Base-by-base conservation (phyloP, 2,888 invertebrate genomes). In the Melinaea marsaeus region DNA sequence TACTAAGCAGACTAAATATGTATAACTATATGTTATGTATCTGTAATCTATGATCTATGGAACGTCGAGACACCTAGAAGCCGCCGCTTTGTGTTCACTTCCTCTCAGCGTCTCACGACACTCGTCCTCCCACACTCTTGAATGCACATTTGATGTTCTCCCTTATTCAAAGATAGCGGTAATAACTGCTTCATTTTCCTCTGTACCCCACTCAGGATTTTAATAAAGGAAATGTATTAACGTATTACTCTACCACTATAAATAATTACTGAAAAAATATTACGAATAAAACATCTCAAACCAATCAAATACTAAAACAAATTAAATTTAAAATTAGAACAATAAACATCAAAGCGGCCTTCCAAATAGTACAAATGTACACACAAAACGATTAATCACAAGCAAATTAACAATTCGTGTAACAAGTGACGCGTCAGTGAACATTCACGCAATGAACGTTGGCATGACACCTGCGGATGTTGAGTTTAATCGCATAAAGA, bases 401-500 rank as follows among this genome's bases (percentile, higher is more conserved):
- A 54, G 51, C 67, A 55, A 63, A 58, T 58, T 64, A 54, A 61
- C 65, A 67, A 71, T 68, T 71, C 62, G 67, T 63, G 67, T 66
- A 60, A 62, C 65, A 62, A 64, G 71, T 67, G 71, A 70, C 69
- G 70, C 70, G 72, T 71, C 66, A 62, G 62, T 55, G 66, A 71
- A 67, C 73, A 69, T 69, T 68, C 67, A 71, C 73, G 73, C 71
- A 76, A 72, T 73, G 72, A 77, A 74, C 76, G 73, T 72, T 73
- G 75, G 74, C 74, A 71, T 70, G 79, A 80, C 86, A 88, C 85
- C 82, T 84, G 84, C 77, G 80, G 79, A 79, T 77, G 76, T 70
- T 73, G 75, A 75, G 78, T 83, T 84, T 90, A 90, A 90, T 90
- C 90, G 85, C 75, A 84, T 87, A 83, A 85, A 85, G 84, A 84